phyloP scores from a whole-genome alignment of 2,113 vertebrate species.

The chimpanzee (Pan troglodytes) region NHGRI_mPanTro3-v2.1_pri NC_072403.2:102770501-102771000 shows the following conservation, averaged over 20 bases:
- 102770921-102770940: not conserved
- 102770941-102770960: not conserved
- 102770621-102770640: slow-evolving; percentile 3
- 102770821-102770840: not conserved
- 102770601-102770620: not conserved
- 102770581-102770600: too few species aligned
- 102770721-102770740: not conserved
- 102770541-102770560: too few species aligned
- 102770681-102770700: not conserved
- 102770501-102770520: too few species aligned
- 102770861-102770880: not conserved
- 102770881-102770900: not conserved
- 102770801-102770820: not conserved
- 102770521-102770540: too few species aligned
- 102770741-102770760: not conserved
- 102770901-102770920: not conserved
- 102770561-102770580: too few species aligned
- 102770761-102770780: slow-evolving; percentile 1
- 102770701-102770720: not conserved
- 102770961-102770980: slow-evolving; percentile 23
- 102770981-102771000: not conserved
- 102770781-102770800: slow-evolving; percentile 34
- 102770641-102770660: not conserved
- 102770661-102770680: not conserved
- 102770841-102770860: not conserved